phyloP scores from a whole-genome alignment of 2,888 invertebrate genomes.

The Drosophila borealis region DNA sequence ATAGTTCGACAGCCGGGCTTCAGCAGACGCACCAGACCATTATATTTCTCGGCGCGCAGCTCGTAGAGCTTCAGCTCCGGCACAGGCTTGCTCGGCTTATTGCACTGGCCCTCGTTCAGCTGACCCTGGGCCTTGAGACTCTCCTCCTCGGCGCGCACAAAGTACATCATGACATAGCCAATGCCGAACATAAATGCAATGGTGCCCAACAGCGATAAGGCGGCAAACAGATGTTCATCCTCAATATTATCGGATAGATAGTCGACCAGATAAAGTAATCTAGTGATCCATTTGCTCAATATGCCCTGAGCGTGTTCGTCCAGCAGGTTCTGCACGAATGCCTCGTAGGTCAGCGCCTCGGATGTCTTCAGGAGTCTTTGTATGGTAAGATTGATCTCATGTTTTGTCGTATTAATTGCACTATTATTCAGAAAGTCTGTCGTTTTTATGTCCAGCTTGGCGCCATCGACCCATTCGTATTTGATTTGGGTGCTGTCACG shows the following conservation, averaged over 20 bases:
- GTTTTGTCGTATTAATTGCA: conserved; percentile 89
- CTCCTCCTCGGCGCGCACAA: conserved; percentile 87
- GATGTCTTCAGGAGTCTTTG: conserved; percentile 89
- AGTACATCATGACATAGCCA: conserved; percentile 94
- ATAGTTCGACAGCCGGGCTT: conserved; percentile 98
- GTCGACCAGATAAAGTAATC: conserved; percentile 89
- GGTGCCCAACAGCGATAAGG: conserved; percentile 91
- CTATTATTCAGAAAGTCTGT: conserved; percentile 84
- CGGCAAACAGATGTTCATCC: conserved; percentile 92
- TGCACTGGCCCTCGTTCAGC: conserved; percentile 60
- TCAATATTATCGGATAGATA: conserved; percentile 90
- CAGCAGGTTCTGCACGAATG: conserved; percentile 90
- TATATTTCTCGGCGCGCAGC: conserved; percentile 96
- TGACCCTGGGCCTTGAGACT: conserved; percentile 82
- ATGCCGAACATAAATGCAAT: conserved; percentile 91
- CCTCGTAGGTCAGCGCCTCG: conserved; percentile 91
- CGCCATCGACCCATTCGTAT: conserved; percentile 92
- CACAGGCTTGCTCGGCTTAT: conserved; percentile 65
- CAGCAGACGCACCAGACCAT: conserved; percentile 94
- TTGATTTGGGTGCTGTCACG: conserved; percentile 93
- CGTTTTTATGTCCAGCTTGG: conserved; percentile 80
- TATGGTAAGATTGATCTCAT: conserved; percentile 90
- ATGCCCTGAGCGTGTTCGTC: conserved; percentile 92
- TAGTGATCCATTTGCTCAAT: conserved; percentile 89
- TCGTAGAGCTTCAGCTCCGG: conserved; percentile 94